Percentiles rank a stretch among this genome's conserved stretches.
Evolutionary conservation across 2,888 invertebrate genomes (phyloP).

Genomic region (Ommatoiulus sabulosus): DNA sequence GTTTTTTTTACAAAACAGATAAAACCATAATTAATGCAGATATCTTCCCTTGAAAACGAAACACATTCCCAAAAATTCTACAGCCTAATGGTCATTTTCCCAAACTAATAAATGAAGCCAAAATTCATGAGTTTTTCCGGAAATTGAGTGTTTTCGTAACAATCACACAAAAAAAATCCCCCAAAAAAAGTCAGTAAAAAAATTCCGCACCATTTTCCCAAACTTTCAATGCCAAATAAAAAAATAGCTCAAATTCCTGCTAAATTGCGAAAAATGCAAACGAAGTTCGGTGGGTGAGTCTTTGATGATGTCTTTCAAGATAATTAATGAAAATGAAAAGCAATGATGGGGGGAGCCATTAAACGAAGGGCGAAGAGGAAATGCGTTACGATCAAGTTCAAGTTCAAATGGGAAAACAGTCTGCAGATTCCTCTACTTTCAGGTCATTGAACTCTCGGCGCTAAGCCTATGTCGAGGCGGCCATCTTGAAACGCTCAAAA

Average conservation of each 20-base stretch:
- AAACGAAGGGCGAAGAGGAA: constrained; percentile 35
- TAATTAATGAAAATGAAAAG: constrained; percentile 17
- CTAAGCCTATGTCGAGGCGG: neutral
- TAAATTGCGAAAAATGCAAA: neutral
- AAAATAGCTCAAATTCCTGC: neutral
- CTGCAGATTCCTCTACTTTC: neutral
- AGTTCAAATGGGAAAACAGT: constrained; percentile 45
- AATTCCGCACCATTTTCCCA: neutral
- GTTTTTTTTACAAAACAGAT: too few relatives aligned
- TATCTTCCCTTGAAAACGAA: too few relatives aligned
- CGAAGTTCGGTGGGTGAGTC: neutral
- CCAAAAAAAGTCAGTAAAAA: too few relatives aligned
- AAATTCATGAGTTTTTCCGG: too few relatives aligned
- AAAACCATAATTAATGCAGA: too few relatives aligned
- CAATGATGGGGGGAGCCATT: constrained; percentile 8
- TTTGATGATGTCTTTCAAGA: constrained; percentile 20
- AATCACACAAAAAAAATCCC: too few relatives aligned
- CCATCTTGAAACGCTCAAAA: neutral
- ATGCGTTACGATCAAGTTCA: constrained; percentile 31
- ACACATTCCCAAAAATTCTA: too few relatives aligned
- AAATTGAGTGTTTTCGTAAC: too few relatives aligned
- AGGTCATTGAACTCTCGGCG: neutral
- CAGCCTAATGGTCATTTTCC: too few relatives aligned
- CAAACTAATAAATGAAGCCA: too few relatives aligned
- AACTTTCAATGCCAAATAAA: neutral